These are phyloP conservation scores for Parnassius smintheus DNA, from an alignment of 2,888 invertebrate genomes.

Conservation along the genomic window DNA sequence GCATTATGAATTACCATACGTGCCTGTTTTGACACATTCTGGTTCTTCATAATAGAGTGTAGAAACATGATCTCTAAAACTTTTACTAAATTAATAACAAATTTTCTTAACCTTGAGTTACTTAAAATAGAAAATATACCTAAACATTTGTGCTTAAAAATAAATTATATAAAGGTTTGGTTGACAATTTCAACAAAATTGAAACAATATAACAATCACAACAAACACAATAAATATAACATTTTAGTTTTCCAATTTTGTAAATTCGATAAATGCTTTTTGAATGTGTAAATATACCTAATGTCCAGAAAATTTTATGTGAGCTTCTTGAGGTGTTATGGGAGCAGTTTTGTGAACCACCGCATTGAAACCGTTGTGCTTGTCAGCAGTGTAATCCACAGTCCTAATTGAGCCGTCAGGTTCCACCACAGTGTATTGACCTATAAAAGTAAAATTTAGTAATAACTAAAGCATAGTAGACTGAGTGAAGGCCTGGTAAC, in stretches of 20 bases:
- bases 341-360: slow-evolving; percentile 74
- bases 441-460: slow-evolving; percentile 37
- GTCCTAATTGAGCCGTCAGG: slow-evolving; percentile 76
- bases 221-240: too few relatives aligned
- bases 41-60: too few relatives aligned
- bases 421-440: slow-evolving; percentile 75
- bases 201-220: too few relatives aligned
- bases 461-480: too few relatives aligned
- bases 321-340: slow-evolving; percentile 62
- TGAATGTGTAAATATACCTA: slow-evolving; percentile 3
- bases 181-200: too few relatives aligned
- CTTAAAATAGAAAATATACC: too few relatives aligned
- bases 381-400: slow-evolving; percentile 77
- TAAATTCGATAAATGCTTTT: too few relatives aligned
- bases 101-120: neutral
- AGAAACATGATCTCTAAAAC: neutral
- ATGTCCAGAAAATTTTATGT: slow-evolving; percentile 31
- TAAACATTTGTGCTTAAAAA: neutral
- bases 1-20: too few relatives aligned
- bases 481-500: too few relatives aligned
- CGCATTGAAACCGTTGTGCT: slow-evolving; percentile 75
- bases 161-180: neutral
- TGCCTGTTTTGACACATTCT: too few relatives aligned
- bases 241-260: too few relatives aligned
- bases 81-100: neutral